Conservation (phyloP, 1,140 invertebrate species). For the Platyscapa corneri region DNA sequence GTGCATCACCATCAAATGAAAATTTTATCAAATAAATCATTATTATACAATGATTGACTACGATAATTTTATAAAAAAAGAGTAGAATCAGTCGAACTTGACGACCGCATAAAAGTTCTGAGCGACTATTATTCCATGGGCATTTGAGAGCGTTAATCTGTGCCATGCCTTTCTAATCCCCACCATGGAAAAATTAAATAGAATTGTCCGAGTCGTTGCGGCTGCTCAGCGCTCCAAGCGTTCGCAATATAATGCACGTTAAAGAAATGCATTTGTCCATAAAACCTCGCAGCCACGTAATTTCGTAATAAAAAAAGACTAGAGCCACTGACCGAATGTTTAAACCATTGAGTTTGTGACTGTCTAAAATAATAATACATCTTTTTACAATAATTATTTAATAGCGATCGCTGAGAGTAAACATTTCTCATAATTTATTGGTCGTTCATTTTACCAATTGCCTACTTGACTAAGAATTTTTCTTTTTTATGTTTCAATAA, state of each 20-base stretch:
- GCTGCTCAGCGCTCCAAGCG: not conserved
- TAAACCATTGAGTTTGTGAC: not conserved
- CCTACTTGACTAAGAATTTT: not conserved
- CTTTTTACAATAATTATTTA: conserved; percentile 30
- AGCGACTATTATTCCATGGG: conserved; percentile 19
- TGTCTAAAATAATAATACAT: not conserved
- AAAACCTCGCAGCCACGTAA: conserved; percentile 11
- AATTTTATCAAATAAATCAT: conserved; percentile 27
- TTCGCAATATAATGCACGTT: not conserved
- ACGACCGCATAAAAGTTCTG: conserved; percentile 1
- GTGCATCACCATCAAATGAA: not conserved
- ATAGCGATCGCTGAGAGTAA: no score
- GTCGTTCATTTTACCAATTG: not conserved
- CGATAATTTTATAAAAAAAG: not conserved
- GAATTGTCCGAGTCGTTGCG: conserved; percentile 40
- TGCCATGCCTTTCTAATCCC: conserved; percentile 39
- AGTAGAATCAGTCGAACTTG: conserved; percentile 37
- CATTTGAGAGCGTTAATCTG: conserved; percentile 31
- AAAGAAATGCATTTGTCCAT: conserved; percentile 4
- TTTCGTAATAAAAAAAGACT: conserved; percentile 29
- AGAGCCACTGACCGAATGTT: not conserved
- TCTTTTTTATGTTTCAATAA: conserved; percentile 25
- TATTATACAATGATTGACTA: not conserved
- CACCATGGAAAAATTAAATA: conserved; percentile 32
- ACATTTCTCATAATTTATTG: not conserved